Base-by-base conservation (phyloP, 2,888 invertebrate genomes). In the Chelonus formosanus region DNA sequence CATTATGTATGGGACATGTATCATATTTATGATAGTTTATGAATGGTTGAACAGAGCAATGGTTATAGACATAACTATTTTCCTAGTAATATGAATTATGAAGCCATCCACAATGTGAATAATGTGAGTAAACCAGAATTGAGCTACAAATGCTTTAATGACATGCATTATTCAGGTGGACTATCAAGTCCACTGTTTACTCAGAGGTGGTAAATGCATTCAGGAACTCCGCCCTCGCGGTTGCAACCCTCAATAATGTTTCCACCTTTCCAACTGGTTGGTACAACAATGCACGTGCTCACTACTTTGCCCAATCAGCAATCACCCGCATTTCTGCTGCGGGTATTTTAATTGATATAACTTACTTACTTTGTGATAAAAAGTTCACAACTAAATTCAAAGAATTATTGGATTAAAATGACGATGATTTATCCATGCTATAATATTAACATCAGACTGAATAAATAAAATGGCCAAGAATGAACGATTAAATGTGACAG, bases 101-200 rank as follows among this genome's bases (percentile, higher is more conserved):
- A 20, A 45, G 20, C 7, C 36, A 44, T 4, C 40, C 40, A 6
- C 40, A 40, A 40, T 40, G 40, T 40, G 40, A 6, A 40, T 20
- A 20, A 20, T 6, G 40, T 40, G 40, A 40, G 40, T 40, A 5
- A 40, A 40, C 40, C 40, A 40, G 6, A 40, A 40, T 40, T 40
- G 5, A 40, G 40, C 40, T 40, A 62, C 67, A 67, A 67, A 63
- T 70, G 78, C 74, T 75, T 80, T 78, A 78, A 74, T 76, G 75
- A 76, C 78, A 81, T 82, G 79, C 82, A 83, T 82, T 82, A 82
- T 81, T 80, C 82, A 80, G 78, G 60, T 60, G 61, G 72, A 76
- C 74, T 75, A 76, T 77, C 76, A 75, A 76, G 76, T 75, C 76
- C 75, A 71, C 68, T 80, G 76, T 81, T 80, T 80, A 78, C 79